phyloP scores from a whole-genome alignment of 2,113 vertebrate species.

The Callipepla californica region DNA sequence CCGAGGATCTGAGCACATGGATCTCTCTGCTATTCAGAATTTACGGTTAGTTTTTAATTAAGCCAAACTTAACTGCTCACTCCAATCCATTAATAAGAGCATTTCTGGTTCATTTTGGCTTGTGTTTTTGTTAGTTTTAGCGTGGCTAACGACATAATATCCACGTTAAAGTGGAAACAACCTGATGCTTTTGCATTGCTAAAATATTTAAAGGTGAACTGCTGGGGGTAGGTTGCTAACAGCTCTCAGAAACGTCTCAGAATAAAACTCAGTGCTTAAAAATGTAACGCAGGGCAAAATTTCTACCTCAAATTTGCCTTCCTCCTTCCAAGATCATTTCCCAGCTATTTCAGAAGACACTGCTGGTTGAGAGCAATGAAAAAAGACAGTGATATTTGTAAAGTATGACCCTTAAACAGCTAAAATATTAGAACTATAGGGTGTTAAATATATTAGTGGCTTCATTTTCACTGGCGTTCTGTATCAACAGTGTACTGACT shows the following conservation, averaged over 20 bases:
- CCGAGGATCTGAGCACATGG: neutral
- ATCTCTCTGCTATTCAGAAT: neutral
- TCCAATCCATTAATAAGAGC: neutral
- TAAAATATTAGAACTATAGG: neutral
- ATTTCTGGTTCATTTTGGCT: neutral
- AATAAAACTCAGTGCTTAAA: neutral
- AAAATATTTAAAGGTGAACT: conserved; percentile 56
- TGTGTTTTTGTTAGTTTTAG: neutral
- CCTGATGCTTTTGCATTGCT: neutral
- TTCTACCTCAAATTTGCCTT: neutral
- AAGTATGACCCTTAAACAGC: neutral
- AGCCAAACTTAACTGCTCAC: neutral
- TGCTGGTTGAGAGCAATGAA: neutral
- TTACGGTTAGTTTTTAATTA: neutral
- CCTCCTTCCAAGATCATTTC: neutral
- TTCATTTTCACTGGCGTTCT: neutral
- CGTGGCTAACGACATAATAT: neutral
- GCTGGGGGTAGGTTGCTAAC: conserved; percentile 29
- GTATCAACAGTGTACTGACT: neutral
- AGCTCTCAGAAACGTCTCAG: neutral
- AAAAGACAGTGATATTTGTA: neutral
- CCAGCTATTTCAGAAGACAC: neutral
- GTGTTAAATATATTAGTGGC: no score
- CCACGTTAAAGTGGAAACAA: neutral
- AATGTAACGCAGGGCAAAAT: neutral